Base-by-base conservation (phyloP, 2,797 vertebrate genomes). In the Myotis planiceps region DNA sequence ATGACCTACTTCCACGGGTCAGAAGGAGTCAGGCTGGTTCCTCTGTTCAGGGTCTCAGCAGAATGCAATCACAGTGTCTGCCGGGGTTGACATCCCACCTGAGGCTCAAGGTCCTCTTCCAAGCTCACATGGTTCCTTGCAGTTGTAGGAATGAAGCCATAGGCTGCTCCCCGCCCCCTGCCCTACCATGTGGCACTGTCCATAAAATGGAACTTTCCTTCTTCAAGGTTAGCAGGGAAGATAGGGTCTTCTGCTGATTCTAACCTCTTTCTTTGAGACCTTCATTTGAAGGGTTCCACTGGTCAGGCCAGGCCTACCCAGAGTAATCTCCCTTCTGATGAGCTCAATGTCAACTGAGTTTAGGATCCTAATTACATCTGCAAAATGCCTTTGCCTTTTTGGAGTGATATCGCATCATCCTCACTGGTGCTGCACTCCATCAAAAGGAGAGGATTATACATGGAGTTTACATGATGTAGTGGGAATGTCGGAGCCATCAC, bases 391-490 rank as follows among this genome's bases (percentile, higher is more conserved):
- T 84, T 25, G 5, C 29, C n/a, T 53, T 63, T 85, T 18, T 2
- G 18, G 13, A 69, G 32, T 7, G 4, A 23, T 21, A 49, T 10
- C 32, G 23, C 32, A 51, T 29, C 25, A 1, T 13, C 16, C 8
- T 69, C 53, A 32, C 9, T 6, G 18, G 1, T 32, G 53, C 51
- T 90, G 8, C 34, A 68, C 29, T 72, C 21, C 3, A 42, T 10
- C 42, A 15, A 32, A 39, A 5, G 16, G 6, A 19, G 6, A 9
- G 3, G 9, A 32, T 39, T 5, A 5, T 7, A 2, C 2, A 2
- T 16, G 15, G 21, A 1, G 0, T 21, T 32, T 3, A 3, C 2
- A 2, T 9, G 37, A 3, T 0, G 6, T 6, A 8, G 0, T 10
- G 47, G 51, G 8, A 29, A 18, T 27, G 65, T 49, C 14, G 32